Percentiles rank a stretch among this genome's conserved stretches.
These are phyloP conservation scores for Trachymyrmex septentrionalis DNA, from an alignment of 1,140 invertebrate species.

Conservation along the genomic window DNA sequence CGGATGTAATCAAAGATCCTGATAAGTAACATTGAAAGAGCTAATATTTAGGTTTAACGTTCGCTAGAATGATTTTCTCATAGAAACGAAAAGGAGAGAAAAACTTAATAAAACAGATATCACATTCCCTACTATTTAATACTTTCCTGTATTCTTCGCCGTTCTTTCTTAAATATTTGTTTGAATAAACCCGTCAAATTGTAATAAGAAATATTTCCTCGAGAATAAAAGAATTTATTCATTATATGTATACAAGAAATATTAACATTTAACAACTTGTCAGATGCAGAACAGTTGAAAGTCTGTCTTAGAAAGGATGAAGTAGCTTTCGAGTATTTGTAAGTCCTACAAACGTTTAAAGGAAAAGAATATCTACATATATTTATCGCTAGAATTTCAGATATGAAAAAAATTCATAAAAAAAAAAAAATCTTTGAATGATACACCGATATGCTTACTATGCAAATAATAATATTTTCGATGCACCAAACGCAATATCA, in stretches of 20 bases:
- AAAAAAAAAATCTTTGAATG: slow-evolving; percentile 13
- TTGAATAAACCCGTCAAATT: slow-evolving; percentile 43
- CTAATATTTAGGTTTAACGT: slow-evolving; percentile 21
- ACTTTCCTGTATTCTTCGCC: not conserved
- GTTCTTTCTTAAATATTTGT: slow-evolving; percentile 2
- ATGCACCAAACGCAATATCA: slow-evolving; percentile 54
- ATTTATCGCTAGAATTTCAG: slow-evolving; percentile 28
- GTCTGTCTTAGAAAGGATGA: slow-evolving; percentile 2
- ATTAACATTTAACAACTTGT: slow-evolving; percentile 44
- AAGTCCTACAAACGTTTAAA: slow-evolving; percentile 38
- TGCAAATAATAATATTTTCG: slow-evolving; percentile 62
- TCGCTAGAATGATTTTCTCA: slow-evolving; percentile 17
- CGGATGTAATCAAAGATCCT: slow-evolving; percentile 42
- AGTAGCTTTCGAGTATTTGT: slow-evolving; percentile 24
- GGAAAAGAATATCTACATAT: slow-evolving; percentile 23
- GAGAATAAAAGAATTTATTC: not conserved
- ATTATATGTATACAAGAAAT: slow-evolving; percentile 17
- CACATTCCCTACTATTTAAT: slow-evolving; percentile 15
- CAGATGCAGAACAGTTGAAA: slow-evolving; percentile 8
- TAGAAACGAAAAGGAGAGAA: not conserved
- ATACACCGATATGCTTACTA: slow-evolving; percentile 49
- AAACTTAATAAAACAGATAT: slow-evolving; percentile 29
- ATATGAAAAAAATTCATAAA: not conserved
- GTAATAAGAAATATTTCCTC: slow-evolving; percentile 11
- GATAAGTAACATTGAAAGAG: slow-evolving; percentile 56